A percentile compares a stretch with the other conserved stretches of the same genome.
Evolutionary conservation across 1,140 invertebrate species (phyloP).

Genomic region (Aphelinus atriplicis): DNA sequence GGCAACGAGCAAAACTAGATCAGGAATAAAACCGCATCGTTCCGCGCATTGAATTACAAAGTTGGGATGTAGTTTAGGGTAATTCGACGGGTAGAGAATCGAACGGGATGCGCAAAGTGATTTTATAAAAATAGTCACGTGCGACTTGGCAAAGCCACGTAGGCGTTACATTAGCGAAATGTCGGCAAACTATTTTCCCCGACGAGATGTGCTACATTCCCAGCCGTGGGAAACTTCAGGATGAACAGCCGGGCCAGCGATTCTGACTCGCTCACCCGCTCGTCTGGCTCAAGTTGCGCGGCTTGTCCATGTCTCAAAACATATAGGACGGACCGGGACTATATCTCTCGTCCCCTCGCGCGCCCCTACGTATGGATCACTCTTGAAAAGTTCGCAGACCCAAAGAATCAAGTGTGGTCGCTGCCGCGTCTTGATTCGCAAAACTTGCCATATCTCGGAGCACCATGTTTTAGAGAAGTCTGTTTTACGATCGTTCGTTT

Average conservation of each 20-base stretch:
- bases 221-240: not conserved
- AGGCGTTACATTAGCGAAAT: slow-evolving; percentile 3
- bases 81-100: no score
- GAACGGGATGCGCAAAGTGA: not conserved
- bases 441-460: no score
- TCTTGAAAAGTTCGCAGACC: slow-evolving; percentile 3
- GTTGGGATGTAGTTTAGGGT: no score
- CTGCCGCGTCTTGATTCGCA: no score
- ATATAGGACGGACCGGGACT: not conserved
- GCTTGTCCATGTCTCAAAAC: not conserved
- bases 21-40: no score
- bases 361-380: not conserved
- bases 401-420: not conserved
- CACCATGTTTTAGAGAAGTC: no score
- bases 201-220: not conserved
- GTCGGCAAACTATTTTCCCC: slow-evolving; percentile 6
- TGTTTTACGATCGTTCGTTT: no score
- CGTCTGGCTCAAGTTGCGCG: not conserved
- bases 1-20: no score
- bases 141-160: not conserved
- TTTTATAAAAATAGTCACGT: slow-evolving; percentile 1
- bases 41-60: no score
- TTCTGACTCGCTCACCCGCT: not conserved
- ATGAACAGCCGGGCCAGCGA: not conserved
- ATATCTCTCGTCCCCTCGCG: not conserved